Base-by-base conservation (phyloP, 2,888 invertebrate genomes). In the Poecilus cupreus region DNA sequence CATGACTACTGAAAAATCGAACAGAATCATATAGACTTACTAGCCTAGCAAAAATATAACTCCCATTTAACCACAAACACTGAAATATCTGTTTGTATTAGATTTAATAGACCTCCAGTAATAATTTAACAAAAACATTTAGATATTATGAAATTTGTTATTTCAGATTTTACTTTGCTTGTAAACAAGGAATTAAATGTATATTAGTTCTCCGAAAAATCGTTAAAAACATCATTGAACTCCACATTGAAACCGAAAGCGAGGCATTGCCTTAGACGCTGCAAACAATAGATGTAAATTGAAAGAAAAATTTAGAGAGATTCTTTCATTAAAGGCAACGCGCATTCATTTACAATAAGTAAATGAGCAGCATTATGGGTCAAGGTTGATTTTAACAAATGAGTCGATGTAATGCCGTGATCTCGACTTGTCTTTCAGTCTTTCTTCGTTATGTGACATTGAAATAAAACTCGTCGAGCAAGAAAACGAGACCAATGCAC, bases 291-390 rank as follows among this genome's bases (percentile, higher is more conserved):
- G 76, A 18, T 22, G 37, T 77, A 77, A 77, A 77, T 77, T 77
- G 76, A 77, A 77, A 32, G 76, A 57, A 77, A 77, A 77, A 77
- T 77, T 77, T 57, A 77, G 54, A 57, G 76, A 77, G 76, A 77
- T 77, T 77, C 76, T 77, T 77, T 77, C 76, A 77, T 77, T 77
- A 77, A 77, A 77, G 37, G 57, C 76, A 77, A 77, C 76, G 76
- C 76, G 54, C 76, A 57, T 77, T 77, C 57, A 60, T 77, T 77
- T 77, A 77, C 76, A 77, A 77, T 77, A 77, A 77, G 76, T 77
- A 77, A 77, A 77, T 77, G 76, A 77, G 76, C 20, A 18, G 54
- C 76, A 57, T 22, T 77, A 60, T 57, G 54, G 76, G 76, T 77
- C 76, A 77, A 77, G 76, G 76, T 57, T 60, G 37, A 77, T 77